phyloP scores from a whole-genome alignment of 2,797 vertebrate genomes.

The Schizopygopsis malacanthus region DNA sequence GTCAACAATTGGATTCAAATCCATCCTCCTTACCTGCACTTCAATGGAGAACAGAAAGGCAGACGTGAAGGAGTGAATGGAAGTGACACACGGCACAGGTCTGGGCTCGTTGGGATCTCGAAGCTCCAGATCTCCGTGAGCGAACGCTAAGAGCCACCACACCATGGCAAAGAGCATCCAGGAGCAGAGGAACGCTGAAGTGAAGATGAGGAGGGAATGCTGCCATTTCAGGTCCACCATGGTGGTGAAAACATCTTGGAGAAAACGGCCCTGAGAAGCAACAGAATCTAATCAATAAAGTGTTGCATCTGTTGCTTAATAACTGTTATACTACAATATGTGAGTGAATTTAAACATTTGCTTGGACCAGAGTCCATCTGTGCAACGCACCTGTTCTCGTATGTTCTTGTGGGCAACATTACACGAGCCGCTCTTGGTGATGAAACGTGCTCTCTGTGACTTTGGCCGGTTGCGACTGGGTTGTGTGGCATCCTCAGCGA shows the following conservation, averaged over 20 bases:
- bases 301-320: not conserved
- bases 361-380: not conserved
- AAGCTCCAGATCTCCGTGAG: constrained; percentile 83
- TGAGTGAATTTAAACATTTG: not conserved
- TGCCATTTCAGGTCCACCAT: constrained; percentile 89
- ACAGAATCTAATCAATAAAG: not conserved
- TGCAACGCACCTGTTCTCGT: constrained; percentile 77
- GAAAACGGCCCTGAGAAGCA: constrained; percentile 78
- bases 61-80: constrained; percentile 91
- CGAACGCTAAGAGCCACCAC: constrained; percentile 87
- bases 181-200: constrained; percentile 84
- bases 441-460: constrained; percentile 78
- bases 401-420: constrained; percentile 88
- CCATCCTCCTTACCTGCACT: constrained; percentile 81
- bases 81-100: constrained; percentile 78
- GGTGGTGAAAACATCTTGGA: constrained; percentile 87
- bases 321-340: not conserved
- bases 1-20: not conserved
- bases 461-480: constrained; percentile 70
- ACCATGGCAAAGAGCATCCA: constrained; percentile 88
- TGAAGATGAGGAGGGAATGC: constrained; percentile 85
- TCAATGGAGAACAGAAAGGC: constrained; percentile 99
- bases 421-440: constrained; percentile 83
- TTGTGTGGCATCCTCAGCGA: constrained; percentile 79
- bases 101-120: constrained; percentile 66